Evolutionary conservation across 2,888 invertebrate species (phyloP), one percentile per base, ranked within the genome.

Genomic region (Agrotis clavis): DNA sequence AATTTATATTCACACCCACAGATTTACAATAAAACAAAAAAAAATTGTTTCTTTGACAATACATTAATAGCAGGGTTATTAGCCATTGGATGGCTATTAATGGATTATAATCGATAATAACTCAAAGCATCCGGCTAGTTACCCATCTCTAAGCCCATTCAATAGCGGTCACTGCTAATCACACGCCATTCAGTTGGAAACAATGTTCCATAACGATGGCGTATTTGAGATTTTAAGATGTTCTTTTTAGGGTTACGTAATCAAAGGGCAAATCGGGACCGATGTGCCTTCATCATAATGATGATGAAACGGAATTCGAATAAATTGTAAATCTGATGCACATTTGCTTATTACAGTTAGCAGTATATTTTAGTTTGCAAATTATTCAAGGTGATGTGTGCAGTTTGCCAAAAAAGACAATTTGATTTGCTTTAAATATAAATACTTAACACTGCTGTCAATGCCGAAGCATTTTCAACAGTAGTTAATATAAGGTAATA

Each of bases 361-460:
- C 2, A 41, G 41, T 11, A 41, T 11, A 41, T 11, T 41, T 11
- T 41, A 74, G 74, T 72, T 72, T 45, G 77, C 75, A 73, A 11
- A 68, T 67, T 56, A 62, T 72, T 74, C 84, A 79, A 81, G 82
- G 86, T 50, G 68, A 9, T 50, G 0, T 57, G 59, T 74, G 78
- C 72, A 77, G 82, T 84, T 81, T 74, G n/a, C n/a, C n/a, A 35
- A 68, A 69, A 84, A 73, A 72, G 21, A 77, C 64, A 65, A 47
- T 35, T 69, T 69, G 73, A 63, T 65, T 64, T 62, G 60, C 54
- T 74, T 81, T 54, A 70, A 62, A 63, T 53, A 65, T 56, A 67
- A 54, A 50, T 72, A 74, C 54, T 64, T 19, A 60, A 56, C 61
- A 30, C 57, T 30, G 50, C 45, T 19, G 48, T 57, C 63, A 73